Base-by-base conservation (phyloP, 2,888 invertebrate genomes). In the Polyploca ridens region DNA sequence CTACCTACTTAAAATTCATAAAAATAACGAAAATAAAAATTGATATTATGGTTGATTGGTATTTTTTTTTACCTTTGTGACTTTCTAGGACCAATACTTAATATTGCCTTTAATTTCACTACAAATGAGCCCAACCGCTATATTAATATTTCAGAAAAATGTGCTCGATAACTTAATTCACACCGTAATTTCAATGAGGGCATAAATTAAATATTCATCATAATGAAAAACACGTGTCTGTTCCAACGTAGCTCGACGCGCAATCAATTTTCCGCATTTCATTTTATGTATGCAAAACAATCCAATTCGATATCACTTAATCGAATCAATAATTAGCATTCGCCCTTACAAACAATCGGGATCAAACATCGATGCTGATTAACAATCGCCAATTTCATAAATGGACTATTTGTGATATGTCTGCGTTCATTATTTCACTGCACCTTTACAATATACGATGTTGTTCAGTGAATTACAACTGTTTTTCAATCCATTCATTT, bases 241-340 rank as follows among this genome's bases (percentile, higher is more conserved):
- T n/a, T 46, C 46, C 46, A 46, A 46, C 46, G 46, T 6, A 27
- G 7, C 11, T 7, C 41, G 41, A 11, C 10, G 16, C 19, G 61
- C 61, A 61, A 61, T 61, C 41, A 61, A 41, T 61, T 61, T 41
- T 61, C 60, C 38, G 41, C 41, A 16, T 61, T 54, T 61, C 41
- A 44, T 61, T 61, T 61, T 41, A 66, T 61, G 65, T 33, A 46
- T 5, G 49, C 60, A 67, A 69, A 65, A 62, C 72, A 68, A 72
- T 69, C 69, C 76, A 79, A 80, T 81, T 70, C 66, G 75, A 78
- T 78, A 81, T 77, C 78, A 78, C 72, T 83, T 80, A 79, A 82
- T 82, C 78, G 77, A 79, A 83, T 84, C 77, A 84, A 76, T 84
- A 83, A 84, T 84, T 78, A 83, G 73, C 81, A 76, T 72, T 69